Percentiles rank a stretch among this genome's conserved stretches.
Conservation (phyloP, 2,888 invertebrate species). For the Agonopterix subpropinquella region DNA sequence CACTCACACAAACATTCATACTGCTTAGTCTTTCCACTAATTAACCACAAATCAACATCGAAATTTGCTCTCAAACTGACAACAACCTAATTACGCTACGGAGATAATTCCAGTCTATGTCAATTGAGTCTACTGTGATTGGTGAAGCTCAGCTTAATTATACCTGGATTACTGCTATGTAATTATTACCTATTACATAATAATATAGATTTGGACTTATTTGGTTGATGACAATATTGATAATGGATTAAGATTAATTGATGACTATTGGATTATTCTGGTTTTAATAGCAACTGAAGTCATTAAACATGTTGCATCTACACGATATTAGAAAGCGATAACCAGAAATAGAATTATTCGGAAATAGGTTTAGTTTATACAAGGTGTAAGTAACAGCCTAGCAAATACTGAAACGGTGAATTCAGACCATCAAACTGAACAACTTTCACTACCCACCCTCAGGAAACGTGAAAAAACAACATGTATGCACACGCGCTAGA, state of each 20-base stretch:
- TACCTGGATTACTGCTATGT: slow-evolving; percentile 45
- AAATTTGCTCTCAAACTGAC: slow-evolving; percentile 20
- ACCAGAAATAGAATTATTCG: too few relatives aligned
- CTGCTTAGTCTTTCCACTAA: slow-evolving; percentile 1
- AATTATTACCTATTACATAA: slow-evolving; percentile 32
- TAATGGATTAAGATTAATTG: background rate
- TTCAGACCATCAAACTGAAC: too few relatives aligned
- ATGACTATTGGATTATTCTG: background rate
- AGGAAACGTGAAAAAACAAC: too few relatives aligned
- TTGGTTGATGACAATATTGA: slow-evolving; percentile 10
- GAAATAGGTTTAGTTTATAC: too few relatives aligned
- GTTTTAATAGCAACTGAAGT: too few relatives aligned
- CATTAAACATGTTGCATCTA: too few relatives aligned
- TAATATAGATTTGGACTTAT: slow-evolving; percentile 23
- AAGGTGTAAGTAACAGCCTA: too few relatives aligned
- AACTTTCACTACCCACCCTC: too few relatives aligned
- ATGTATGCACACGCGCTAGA: too few relatives aligned
- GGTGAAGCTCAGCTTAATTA: slow-evolving; percentile 40
- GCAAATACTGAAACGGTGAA: too few relatives aligned
- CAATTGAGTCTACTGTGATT: slow-evolving; percentile 31
- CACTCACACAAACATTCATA: too few relatives aligned
- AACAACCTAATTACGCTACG: slow-evolving; percentile 34
- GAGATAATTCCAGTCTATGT: slow-evolving; percentile 33
- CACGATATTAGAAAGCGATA: too few relatives aligned
- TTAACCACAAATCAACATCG: slow-evolving; percentile 31